phyloP scores from a whole-genome alignment of 1,140 invertebrate species.

The Varroa destructor region DNA sequence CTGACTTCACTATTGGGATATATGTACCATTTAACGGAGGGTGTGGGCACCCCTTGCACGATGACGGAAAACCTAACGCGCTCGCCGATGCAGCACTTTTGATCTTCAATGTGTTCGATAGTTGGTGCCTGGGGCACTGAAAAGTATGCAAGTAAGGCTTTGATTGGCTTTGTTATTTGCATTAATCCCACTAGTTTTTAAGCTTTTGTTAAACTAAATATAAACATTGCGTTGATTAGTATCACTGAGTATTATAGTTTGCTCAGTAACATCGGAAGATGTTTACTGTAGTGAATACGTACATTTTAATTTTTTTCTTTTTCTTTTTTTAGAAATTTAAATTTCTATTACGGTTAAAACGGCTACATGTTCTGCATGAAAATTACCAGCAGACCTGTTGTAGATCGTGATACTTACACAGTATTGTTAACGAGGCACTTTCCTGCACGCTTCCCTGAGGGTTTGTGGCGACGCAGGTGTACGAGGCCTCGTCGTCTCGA shows the following conservation, averaged over 20 bases:
- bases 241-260: too few species aligned
- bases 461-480: constrained; percentile 38
- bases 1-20: too few species aligned
- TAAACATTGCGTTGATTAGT: too few species aligned
- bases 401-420: constrained; percentile 48
- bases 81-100: constrained; percentile 34
- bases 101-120: constrained; percentile 32
- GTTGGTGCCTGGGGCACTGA: constrained; percentile 10
- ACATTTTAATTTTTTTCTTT: too few species aligned
- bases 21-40: constrained; percentile 53
- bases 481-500: constrained; percentile 31
- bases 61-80: constrained; percentile 49
- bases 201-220: too few species aligned
- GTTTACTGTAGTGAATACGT: too few species aligned
- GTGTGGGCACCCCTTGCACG: constrained; percentile 60
- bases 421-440: constrained; percentile 23
- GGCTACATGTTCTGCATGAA: too few species aligned
- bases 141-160: neutral
- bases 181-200: too few species aligned
- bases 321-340: too few species aligned
- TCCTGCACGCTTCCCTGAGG: constrained; percentile 48
- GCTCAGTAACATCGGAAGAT: too few species aligned
- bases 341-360: too few species aligned
- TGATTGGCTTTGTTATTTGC: too few species aligned
- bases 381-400: constrained; percentile 38